These are phyloP conservation scores for Nanger granti DNA, from an alignment of 2,113 vertebrate species.

Conservation along the genomic window DNA sequence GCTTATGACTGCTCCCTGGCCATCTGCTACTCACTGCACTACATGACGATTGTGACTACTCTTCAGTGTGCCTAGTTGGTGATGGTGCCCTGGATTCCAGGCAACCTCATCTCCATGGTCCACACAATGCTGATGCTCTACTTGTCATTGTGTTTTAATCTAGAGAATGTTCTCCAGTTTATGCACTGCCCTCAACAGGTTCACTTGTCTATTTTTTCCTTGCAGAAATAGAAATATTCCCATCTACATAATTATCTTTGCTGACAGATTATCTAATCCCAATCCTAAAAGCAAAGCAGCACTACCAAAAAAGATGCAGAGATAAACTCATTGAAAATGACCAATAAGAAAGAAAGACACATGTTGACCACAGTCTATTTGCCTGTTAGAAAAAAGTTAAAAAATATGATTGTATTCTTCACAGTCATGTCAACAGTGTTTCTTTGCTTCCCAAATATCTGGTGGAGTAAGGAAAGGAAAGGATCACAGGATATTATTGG, in stretches of 20 bases:
- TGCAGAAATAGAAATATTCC: background rate
- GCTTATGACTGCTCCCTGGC: background rate
- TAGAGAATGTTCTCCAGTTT: background rate
- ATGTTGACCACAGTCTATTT: background rate
- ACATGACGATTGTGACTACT: background rate
- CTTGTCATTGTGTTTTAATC: background rate
- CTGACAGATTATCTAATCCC: background rate
- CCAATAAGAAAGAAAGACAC: background rate
- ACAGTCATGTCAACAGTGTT: background rate
- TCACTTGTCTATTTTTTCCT: background rate
- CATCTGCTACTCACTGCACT: background rate
- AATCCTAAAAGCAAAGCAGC: background rate
- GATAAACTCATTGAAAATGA: background rate
- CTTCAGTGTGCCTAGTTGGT: background rate
- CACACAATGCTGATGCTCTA: background rate
- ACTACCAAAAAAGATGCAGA: background rate
- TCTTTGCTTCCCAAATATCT: background rate
- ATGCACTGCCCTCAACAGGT: background rate
- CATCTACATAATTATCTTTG: background rate
- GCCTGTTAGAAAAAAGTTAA: background rate
- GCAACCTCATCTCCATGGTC: background rate
- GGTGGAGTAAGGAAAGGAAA: background rate
- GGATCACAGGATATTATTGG: background rate
- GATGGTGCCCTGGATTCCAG: background rate
- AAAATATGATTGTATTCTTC: background rate